Base-by-base conservation (phyloP, 2,113 vertebrate species). In the Antennarius striatus region DNA sequence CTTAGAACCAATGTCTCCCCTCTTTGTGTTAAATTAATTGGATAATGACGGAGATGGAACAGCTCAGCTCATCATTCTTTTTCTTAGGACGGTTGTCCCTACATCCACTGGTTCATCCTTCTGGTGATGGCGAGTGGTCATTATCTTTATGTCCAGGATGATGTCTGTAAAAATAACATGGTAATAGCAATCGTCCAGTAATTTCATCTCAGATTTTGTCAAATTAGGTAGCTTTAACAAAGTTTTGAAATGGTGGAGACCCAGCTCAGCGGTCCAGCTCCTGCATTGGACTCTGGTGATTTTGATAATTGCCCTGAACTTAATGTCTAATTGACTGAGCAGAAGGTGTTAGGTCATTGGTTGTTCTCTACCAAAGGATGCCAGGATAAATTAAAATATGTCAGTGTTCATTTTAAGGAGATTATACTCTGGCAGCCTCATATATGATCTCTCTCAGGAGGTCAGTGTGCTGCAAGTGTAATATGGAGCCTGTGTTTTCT, bases 321-420 rank as follows among this genome's bases (percentile, higher is more conserved):
- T 48, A 15, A 36, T 50, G 13, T 10, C 32, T 51, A 13, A 64
- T 15, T 71, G 29, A 56, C 50, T 53, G 14, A 15, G 58, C 29
- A 56, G 52, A 12, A 43, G n/a, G 22, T 17, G 11, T 6, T 15
- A 6, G 9, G 51, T 12, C 32, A 63, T 54, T 12, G 55, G 54
- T 29, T 68, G 50, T 40, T 45, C 43, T 51, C 10, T 56, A 56
- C 22, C 45, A 43, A 17, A 56, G 60, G 56, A 77, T 51, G 56
- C 9, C 36, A 29, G 47, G 10, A 52, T 60, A 13, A 57, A 56
- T 56, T 28, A 17, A 47, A 71, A 57, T 45, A 45, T 45, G 4
- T 60, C 15, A 58, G 56, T n/a, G 1, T 66, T 68, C 3, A 10
- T 2, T 66, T 62, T 63, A 66, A 66, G 56, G 13, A 68, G 14